Base-by-base conservation (phyloP, 2,888 invertebrate genomes). In the Tetragnatha montana region DNA sequence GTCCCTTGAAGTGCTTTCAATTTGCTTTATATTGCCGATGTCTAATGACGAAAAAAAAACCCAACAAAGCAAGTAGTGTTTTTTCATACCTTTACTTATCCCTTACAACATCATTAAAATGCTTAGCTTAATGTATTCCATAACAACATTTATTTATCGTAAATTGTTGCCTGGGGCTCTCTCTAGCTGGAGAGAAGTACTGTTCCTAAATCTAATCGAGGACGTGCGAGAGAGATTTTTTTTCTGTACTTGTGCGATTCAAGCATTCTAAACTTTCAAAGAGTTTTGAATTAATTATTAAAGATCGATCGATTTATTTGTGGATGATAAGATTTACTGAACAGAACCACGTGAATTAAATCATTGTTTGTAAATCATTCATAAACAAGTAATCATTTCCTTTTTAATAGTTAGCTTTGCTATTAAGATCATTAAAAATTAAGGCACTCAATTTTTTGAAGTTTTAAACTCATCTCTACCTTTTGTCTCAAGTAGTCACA, bases 51-150 rank as follows among this genome's bases (percentile, higher is more conserved):
- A 73, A 21, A 12, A 8, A 60, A 10, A 17, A 60, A 60, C 60
- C 35, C 19, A 73, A 49, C 19, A 81, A 49, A 47, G 14, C 71
- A 47, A 76, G 49, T 17, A 12, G 19, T 70, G 10, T 73, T 76
- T 60, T 69, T 60, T 79, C 12, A 8, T 21, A 47, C 70, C 69
- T 78, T 82, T 88, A 68, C 35, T 76, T 76, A 73, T 68, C 81
- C 74, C 35, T 74, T 84, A 19, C 49, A 71, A 47, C 49, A 60
- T 88, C 88, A 82, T 88, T 88, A 88, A 78, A 88, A 88, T 82
- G 70, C 75, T n/a, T 21, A 50, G 3, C 81, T 22, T 47, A 35
- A 70, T 60, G 22, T 51, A 71, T 51, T n/a, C 6, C n/a, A 75
- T 17, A 22, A 50, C 68, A 47, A 22, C 51, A 50, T 60, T 71